Evolutionary conservation across 2,888 invertebrate species (phyloP), one percentile per base, ranked within the genome.

Genomic region (Galerucella pusilla): DNA sequence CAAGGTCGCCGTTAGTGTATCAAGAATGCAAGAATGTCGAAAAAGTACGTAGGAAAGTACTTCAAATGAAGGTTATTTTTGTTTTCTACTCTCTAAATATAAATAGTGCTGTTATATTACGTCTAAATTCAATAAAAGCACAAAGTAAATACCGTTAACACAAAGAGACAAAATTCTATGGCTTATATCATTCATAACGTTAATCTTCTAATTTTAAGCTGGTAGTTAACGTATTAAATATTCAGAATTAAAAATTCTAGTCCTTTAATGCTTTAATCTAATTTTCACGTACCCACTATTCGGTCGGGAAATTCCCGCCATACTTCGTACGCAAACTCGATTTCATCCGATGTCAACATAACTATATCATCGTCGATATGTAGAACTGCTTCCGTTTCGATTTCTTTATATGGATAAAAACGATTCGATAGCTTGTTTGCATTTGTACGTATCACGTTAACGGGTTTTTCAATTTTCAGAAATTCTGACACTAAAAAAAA

Each of bases 291-390:
- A 86, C 86, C 87, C 76, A 98, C 97, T 81, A 98, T 95, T 73
- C 98, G 91, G 87, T 98, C 98, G 1, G 98, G 96, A 89, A 97
- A 97, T 89, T 98, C 98, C 75, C 97, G 90, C 98, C 98, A 98
- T 60, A 97, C 97, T 92, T 97, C 91, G 85, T 92, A 93, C 45
- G 96, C 98, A 89, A 98, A 98, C 88, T 98, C 97, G 76, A 98
- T 89, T 89, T 98, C 98, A 88, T 98, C 98, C 0, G 96, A 92
- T 35, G 97, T 98, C 80, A 98, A 88, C 97, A 98, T 98, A 42
- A 96, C 92, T 81, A 98, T 98, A 85, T 98, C 98, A 87, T 98
- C 98, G 86, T 98, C 98, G 78, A 98, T 94, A 4, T 97, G 96
- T 82, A 98, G 89, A 81, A 98, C 94, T 67, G 97, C 97, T 88